Evolutionary conservation across 2,113 vertebrate genomes (phyloP), one percentile per base, ranked within the genome.

Genomic region (Phylloscopus trochiloides): DNA sequence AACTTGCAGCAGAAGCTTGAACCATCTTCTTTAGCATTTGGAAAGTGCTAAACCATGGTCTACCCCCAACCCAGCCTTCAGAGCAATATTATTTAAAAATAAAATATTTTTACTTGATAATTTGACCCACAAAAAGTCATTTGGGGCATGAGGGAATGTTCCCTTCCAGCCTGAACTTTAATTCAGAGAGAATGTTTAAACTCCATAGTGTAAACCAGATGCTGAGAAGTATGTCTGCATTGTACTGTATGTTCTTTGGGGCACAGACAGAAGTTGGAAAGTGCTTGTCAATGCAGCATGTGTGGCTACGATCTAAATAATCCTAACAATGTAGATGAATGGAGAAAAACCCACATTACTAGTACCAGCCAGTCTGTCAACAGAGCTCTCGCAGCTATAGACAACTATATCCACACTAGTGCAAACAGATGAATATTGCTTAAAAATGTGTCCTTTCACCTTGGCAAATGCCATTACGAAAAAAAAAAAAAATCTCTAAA

Each of bases 141-240:
- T 88, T 87, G 80, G 87, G 88, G 82, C 75, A 93, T 36, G 55
- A 89, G 84, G 81, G 91, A 94, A 96, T 82, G 86, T 48, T 96
- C 92, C 63, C 59, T 92, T 91, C 83, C 63, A 92, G 88, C 43
- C 85, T 63, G 55, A 89, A 76, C 81, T 87, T 82, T 84, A 90
- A 93, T 94, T 95, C 88, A 76, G 92, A 92, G 88, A 81, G 86
- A 94, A 96, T 91, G 84, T 94, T 95, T 91, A 59, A 94, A 84
- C 65, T 48, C 48, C 74, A 29, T 93, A 95, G 91, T 67, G 76
- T 94, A 91, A 95, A 94, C 80, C 95, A 97, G 91, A 94, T 92
- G 91, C 90, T 76, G 85, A 74, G 81, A 51, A 91, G 55, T 32
- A 31, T 29, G 74, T 85, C 59, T 84, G 84, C 61, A 38, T 40